These are phyloP conservation scores for Ichneumoninae sp. DNA, from an alignment of 2,888 invertebrate genomes.

Conservation along the genomic window DNA sequence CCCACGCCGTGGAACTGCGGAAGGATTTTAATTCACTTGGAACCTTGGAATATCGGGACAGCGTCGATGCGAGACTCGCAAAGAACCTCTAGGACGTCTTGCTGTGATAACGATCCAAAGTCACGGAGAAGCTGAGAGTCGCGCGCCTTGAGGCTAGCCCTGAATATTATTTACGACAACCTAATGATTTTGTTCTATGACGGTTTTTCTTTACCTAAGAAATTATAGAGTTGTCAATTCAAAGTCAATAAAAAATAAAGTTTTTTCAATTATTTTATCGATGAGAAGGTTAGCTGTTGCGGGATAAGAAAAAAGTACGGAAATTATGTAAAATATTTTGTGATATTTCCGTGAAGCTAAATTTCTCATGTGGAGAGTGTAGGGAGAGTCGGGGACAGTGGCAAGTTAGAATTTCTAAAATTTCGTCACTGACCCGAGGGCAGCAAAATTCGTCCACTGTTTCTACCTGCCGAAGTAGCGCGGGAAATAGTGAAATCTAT, in stretches of 20 bases:
- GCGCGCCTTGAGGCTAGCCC: neutral
- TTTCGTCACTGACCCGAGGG: conserved; percentile 3
- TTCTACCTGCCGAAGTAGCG: neutral
- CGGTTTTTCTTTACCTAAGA: neutral
- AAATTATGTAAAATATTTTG: neutral
- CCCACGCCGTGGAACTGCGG: conserved; percentile 10
- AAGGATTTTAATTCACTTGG: conserved; percentile 28
- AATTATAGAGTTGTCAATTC: conserved; percentile 2
- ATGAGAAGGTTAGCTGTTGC: neutral
- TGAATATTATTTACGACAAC: conserved; percentile 28
- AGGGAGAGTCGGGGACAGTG: neutral
- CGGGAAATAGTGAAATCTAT: neutral
- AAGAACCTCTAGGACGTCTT: neutral
- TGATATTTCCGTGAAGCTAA: neutral
- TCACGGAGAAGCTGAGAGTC: conserved; percentile 21
- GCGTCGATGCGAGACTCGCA: neutral
- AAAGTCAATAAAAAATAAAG: neutral
- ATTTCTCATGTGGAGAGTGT: neutral
- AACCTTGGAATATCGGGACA: conserved; percentile 43
- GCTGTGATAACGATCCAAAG: conserved; percentile 37
- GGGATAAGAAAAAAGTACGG: neutral
- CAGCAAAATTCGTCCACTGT: neutral
- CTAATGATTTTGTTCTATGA: conserved; percentile 18
- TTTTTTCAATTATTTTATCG: too few relatives aligned
- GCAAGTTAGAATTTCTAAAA: neutral